Percentiles rank a stretch among this genome's conserved stretches.
Conservation (phyloP, 2,888 invertebrate genomes). For the Mesochorus sp. region DNA sequence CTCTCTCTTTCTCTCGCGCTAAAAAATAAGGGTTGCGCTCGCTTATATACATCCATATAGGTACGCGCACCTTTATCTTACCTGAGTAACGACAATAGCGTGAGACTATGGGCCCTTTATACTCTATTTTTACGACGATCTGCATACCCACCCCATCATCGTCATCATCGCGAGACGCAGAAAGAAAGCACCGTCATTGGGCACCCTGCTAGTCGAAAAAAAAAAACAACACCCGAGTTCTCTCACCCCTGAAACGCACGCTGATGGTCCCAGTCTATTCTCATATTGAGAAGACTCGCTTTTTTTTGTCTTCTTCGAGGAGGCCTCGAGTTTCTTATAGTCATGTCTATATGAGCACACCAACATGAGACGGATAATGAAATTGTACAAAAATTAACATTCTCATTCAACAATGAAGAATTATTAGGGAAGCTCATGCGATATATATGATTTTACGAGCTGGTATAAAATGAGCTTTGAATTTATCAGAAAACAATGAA, state of each 20-base stretch:
- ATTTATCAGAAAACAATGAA: too few relatives aligned
- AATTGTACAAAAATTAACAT: background rate
- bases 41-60: constrained; percentile 28
- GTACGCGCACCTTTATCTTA: constrained; percentile 79
- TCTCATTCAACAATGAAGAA: too few relatives aligned
- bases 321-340: constrained; percentile 35
- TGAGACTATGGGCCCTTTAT: constrained; percentile 82
- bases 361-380: background rate
- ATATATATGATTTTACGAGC: too few relatives aligned
- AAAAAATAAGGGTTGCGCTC: constrained; percentile 37
- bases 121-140: constrained; percentile 78
- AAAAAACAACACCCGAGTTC: constrained; percentile 25
- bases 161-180: constrained; percentile 32
- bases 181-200: constrained; percentile 51
- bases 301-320: background rate
- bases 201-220: constrained; percentile 31
- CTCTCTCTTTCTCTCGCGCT: constrained; percentile 16
- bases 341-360: constrained; percentile 10
- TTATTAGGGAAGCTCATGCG: too few relatives aligned
- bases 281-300: constrained; percentile 28
- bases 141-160: constrained; percentile 77
- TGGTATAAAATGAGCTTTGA: too few relatives aligned
- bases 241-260: constrained; percentile 24
- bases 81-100: constrained; percentile 80
- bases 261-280: constrained; percentile 44